Evolutionary conservation across 2,113 vertebrate species (phyloP).

Genomic region (Protobothrops mucrosquamatus): DNA sequence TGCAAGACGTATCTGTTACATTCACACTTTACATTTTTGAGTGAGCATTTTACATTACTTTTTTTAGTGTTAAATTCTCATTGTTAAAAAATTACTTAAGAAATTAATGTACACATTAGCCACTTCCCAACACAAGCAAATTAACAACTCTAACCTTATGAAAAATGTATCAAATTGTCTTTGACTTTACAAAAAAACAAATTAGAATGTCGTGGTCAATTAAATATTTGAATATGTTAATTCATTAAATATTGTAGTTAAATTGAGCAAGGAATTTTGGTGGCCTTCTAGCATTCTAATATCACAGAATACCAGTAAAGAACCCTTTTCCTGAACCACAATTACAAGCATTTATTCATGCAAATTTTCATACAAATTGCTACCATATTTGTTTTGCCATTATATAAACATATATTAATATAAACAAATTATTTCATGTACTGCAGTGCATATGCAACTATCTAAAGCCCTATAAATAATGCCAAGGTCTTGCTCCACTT

Average conservation of each 20-base stretch:
- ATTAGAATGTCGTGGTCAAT: slow-evolving; percentile 14
- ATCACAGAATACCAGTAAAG: background rate
- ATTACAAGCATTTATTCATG: background rate
- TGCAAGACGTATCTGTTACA: background rate
- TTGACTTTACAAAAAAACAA: slow-evolving; percentile 3
- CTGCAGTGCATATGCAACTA: background rate
- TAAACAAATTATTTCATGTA: background rate
- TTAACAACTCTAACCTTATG: background rate
- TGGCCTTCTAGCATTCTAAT: background rate
- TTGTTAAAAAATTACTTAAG: background rate
- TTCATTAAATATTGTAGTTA: background rate
- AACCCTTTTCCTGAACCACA: background rate
- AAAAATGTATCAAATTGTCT: background rate
- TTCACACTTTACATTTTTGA: background rate
- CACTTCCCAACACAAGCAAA: slow-evolving; percentile 25
- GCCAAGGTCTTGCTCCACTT: background rate
- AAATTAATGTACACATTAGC: slow-evolving; percentile 12
- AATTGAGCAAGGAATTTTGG: background rate
- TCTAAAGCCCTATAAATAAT: background rate
- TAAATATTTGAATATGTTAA: slow-evolving; percentile 37
- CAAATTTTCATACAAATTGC: background rate
- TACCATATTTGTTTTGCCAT: background rate
- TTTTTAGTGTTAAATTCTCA: background rate
- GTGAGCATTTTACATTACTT: background rate
- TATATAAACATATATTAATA: background rate